Evolutionary conservation across 2,888 invertebrate species (phyloP).

Genomic region (Nephrotoma appendiculata): DNA sequence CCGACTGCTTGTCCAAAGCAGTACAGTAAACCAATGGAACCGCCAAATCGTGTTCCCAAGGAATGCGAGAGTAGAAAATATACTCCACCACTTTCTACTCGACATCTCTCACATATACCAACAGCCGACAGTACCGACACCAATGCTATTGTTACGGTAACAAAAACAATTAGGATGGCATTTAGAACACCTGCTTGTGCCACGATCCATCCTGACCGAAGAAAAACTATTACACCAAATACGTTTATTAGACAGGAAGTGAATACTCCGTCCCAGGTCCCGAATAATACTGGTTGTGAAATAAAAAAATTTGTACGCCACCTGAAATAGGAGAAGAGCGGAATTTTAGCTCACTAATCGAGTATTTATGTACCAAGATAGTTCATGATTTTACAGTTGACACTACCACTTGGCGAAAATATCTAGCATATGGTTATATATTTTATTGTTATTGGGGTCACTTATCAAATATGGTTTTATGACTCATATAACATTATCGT

Average conservation of each 20-base stretch:
- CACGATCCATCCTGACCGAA: constrained; percentile 95
- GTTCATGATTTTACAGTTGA: neutral
- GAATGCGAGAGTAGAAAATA: constrained; percentile 92
- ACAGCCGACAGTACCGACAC: constrained; percentile 90
- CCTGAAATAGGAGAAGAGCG: constrained; percentile 39
- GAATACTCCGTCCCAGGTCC: constrained; percentile 93
- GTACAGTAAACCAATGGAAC: constrained; percentile 83
- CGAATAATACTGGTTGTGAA: constrained; percentile 89
- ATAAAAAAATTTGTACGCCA: constrained; percentile 96
- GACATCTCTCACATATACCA: constrained; percentile 89
- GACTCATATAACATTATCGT: neutral
- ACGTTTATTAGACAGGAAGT: constrained; percentile 95
- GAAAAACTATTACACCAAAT: constrained; percentile 93
- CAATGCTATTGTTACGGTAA: constrained; percentile 71
- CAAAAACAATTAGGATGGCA: constrained; percentile 65
- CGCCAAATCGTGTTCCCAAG: constrained; percentile 84
- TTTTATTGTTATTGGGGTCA: neutral
- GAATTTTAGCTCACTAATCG: neutral
- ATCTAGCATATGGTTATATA: neutral
- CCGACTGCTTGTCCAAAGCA: constrained; percentile 96
- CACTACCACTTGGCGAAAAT: too few species aligned
- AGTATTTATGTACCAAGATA: too few species aligned
- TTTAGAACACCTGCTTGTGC: constrained; percentile 74
- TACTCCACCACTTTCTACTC: constrained; percentile 93
- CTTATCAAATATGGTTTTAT: neutral